Percentiles rank a stretch among this genome's conserved stretches.
phyloP scores from a whole-genome alignment of 2,888 invertebrate genomes.

The Drosophila neonasuta region DNA sequence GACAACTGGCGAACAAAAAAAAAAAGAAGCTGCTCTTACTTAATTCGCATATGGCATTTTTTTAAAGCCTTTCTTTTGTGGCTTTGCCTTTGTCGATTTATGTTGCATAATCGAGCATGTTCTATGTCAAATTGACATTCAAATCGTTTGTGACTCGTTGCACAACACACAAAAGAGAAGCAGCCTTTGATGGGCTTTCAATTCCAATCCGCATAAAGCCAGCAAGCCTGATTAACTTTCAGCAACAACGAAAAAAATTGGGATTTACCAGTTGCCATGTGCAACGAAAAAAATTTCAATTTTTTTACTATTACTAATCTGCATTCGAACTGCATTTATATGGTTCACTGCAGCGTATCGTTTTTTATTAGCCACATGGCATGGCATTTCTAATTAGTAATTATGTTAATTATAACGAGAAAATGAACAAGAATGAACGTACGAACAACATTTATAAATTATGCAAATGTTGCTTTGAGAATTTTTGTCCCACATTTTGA shows the following conservation, averaged over 20 bases:
- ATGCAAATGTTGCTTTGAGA: constrained; percentile 56
- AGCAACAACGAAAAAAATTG: constrained; percentile 20
- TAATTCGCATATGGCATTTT: constrained; percentile 10
- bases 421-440: neutral
- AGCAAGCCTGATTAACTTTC: constrained; percentile 42
- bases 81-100: constrained; percentile 2
- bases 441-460: constrained; percentile 47
- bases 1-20: neutral
- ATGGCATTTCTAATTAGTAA: constrained; percentile 37
- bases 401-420: constrained; percentile 27
- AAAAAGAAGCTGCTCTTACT: constrained; percentile 10
- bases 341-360: neutral
- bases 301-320: constrained; percentile 26
- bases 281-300: constrained; percentile 17
- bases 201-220: constrained; percentile 47
- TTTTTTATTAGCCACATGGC: constrained; percentile 7
- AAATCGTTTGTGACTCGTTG: constrained; percentile 16
- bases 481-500: constrained; percentile 55
- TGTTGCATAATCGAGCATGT: constrained; percentile 30
- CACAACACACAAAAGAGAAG: constrained; percentile 6
- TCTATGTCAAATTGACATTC: constrained; percentile 13
- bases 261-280: constrained; percentile 35
- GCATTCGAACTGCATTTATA: neutral
- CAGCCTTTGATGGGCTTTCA: constrained; percentile 48
- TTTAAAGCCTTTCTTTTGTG: constrained; percentile 9